phyloP scores from a whole-genome alignment of 2,888 invertebrate species.

The Exephanes ischioxanthus region DNA sequence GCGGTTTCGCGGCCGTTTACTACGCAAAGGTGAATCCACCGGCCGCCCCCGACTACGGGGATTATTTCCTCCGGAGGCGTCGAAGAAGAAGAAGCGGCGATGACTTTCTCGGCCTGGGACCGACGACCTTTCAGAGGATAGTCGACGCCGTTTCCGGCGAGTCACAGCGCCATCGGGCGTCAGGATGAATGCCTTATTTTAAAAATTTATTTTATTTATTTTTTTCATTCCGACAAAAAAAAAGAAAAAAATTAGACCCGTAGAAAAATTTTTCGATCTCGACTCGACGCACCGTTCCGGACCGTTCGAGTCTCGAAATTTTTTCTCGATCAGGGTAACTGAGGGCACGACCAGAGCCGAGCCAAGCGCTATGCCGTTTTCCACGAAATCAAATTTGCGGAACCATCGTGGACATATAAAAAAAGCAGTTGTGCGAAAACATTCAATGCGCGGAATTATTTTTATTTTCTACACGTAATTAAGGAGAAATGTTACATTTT shows the following conservation, averaged over 20 bases:
- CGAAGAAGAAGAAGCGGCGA: constrained; percentile 72
- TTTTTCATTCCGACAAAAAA: neutral
- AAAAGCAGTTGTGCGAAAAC: too few species aligned
- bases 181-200: neutral
- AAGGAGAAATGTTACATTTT: too few species aligned
- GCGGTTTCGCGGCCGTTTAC: constrained; percentile 94
- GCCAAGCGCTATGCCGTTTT: too few species aligned
- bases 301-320: constrained; percentile 20
- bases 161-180: neutral
- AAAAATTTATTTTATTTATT: too few species aligned
- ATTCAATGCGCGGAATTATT: too few species aligned
- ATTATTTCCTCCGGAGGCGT: constrained; percentile 89
- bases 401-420: too few species aligned
- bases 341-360: too few species aligned
- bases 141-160: constrained; percentile 86
- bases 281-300: neutral
- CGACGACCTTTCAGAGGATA: constrained; percentile 89
- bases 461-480: too few species aligned
- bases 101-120: constrained; percentile 86
- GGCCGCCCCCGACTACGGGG: constrained; percentile 91
- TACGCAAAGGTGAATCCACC: constrained; percentile 95
- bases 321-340: neutral
- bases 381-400: too few species aligned
- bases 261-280: neutral
- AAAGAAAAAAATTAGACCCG: neutral